A percentile compares a stretch with the other conserved stretches of the same genome.
Conservation (phyloP, 1,140 invertebrate species). For the Brachionus paranguensis region DNA sequence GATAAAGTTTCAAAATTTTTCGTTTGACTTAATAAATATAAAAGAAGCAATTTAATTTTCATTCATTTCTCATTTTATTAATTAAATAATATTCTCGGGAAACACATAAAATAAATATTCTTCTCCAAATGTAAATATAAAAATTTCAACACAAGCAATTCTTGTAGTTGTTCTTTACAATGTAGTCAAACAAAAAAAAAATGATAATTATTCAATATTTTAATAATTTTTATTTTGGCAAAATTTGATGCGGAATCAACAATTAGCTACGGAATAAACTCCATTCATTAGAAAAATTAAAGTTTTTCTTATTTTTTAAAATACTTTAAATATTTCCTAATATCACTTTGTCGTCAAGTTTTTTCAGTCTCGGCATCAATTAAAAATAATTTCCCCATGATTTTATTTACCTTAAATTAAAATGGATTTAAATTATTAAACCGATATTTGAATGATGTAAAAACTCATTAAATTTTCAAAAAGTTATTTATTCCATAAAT, state of each 20-base stretch:
- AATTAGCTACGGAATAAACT: background rate
- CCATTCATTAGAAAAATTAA: background rate
- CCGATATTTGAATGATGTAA: background rate
- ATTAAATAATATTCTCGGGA: background rate
- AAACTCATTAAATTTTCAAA: background rate
- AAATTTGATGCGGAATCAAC: background rate
- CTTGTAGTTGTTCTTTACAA: background rate
- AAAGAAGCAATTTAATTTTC: background rate
- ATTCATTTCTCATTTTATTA: background rate
- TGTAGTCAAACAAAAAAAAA: background rate
- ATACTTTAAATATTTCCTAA: background rate
- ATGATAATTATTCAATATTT: background rate
- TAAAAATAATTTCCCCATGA: background rate
- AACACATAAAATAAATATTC: constrained; percentile 1
- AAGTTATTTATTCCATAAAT: background rate
- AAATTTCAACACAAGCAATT: background rate
- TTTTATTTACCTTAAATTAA: background rate
- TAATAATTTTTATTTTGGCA: background rate
- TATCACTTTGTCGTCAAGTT: background rate
- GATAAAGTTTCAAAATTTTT: background rate
- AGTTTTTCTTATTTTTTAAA: background rate
- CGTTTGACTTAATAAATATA: background rate
- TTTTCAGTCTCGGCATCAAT: background rate
- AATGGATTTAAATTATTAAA: background rate
- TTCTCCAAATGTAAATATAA: background rate